Evolutionary conservation across 2,797 vertebrate species (phyloP), one percentile per base, ranked within the genome.

Genomic region (Periophthalmus magnuspinnatus): DNA sequence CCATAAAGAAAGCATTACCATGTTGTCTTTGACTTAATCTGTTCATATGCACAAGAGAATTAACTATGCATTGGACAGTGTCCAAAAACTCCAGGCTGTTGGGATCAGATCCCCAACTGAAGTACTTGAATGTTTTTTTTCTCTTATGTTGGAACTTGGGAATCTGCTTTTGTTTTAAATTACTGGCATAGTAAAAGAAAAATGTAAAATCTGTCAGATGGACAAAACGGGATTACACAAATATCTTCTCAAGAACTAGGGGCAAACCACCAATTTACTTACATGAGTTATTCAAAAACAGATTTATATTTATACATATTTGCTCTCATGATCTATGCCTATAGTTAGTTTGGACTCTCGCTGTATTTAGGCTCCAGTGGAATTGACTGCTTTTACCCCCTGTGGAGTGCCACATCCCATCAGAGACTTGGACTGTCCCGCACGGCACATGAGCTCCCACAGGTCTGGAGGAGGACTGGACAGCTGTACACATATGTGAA

Each of bases 341-440:
- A 41, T 32, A 7, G 0, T 19, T 16, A 17, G 56, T 33, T 58
- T n/a, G n/a, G n/a, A n/a, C 19, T 58, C 17, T 57, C 16, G 5
- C 2, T 24, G 60, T 24, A 6, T 63, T 63, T 22, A 22, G 41
- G 2, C 2, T 47, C 5, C 22, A 45, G 9, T 16, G 22, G 6
- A 33, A 65, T 33, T 6, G 28, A 13, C 22, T 28, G 2, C 1
- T 48, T 4, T 83, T 76, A 96, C 95, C 90, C 92, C 92, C 59
- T 71, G 64, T 11, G 70, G 79, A 8, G 94, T 95, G 52, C 94
- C 92, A 77, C 95, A 97, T 6, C 94, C 82, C 88, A 95, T 95
- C 48, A 95, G 89, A 2, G 94, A 92, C 22, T 77, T 90, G 65
- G 80, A 86, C 6, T 86, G 75, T 1, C 77, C 87, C 33, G 95